Conservation (phyloP, 2,113 vertebrate species). For the Melanerpes formicivorus region DNA sequence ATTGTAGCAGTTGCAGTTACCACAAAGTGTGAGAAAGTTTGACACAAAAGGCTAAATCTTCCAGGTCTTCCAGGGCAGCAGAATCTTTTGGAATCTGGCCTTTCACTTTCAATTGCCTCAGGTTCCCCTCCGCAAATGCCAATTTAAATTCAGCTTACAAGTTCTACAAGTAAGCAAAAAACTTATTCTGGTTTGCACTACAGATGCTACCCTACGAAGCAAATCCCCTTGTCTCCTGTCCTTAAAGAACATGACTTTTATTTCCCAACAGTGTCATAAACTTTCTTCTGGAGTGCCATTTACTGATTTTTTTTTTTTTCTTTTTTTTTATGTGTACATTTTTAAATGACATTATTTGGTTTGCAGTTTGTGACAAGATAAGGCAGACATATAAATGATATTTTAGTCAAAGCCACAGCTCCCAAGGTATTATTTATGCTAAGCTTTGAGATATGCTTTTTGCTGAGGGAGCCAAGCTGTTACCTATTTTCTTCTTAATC, state of each 20-base stretch:
- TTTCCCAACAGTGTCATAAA: background rate
- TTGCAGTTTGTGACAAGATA: background rate
- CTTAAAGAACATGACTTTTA: background rate
- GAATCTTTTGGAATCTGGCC: background rate
- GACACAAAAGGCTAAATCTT: background rate
- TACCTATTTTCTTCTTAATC: constrained; percentile 10
- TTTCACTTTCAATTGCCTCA: background rate
- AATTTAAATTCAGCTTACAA: background rate
- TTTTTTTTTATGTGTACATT: background rate
- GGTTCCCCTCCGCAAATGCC: background rate
- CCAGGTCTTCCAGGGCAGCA: background rate
- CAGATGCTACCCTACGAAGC: background rate
- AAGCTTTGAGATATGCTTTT: constrained; percentile 16
- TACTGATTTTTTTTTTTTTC: background rate
- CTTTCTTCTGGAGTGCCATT: background rate
- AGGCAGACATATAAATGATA: background rate
- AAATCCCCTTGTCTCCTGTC: background rate
- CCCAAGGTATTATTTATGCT: background rate
- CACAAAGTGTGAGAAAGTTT: background rate
- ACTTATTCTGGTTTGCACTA: background rate
- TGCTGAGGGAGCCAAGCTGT: background rate
- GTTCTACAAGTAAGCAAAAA: background rate
- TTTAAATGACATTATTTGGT: background rate
- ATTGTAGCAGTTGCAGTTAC: background rate
- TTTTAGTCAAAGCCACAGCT: background rate